Evolutionary conservation across 2,888 invertebrate genomes (phyloP).

Genomic region (Thyatira batis): DNA sequence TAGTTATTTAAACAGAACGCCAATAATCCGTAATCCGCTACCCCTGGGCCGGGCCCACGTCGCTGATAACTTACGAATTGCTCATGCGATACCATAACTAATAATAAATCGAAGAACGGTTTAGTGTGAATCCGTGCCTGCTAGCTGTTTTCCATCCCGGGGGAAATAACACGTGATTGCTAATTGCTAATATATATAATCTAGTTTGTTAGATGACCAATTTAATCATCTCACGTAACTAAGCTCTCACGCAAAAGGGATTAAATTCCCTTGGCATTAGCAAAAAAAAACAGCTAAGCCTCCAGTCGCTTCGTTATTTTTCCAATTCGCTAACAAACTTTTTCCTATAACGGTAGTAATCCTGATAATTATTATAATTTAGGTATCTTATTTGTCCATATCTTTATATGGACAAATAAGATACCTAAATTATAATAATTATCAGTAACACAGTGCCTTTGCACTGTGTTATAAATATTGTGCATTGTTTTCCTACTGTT

Average conservation of each 20-base stretch:
- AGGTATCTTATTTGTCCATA: background rate
- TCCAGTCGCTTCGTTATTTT: background rate
- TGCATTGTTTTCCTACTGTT: no score
- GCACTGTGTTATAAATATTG: no score
- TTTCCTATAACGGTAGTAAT: background rate
- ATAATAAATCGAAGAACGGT: background rate
- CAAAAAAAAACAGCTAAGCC: background rate
- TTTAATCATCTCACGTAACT: background rate
- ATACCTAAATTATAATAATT: background rate
- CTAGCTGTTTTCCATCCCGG: background rate
- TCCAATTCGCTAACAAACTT: background rate
- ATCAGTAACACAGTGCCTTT: no score
- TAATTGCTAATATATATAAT: no score
- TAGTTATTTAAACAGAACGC: background rate
- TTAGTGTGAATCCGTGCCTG: background rate
- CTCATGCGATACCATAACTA: background rate
- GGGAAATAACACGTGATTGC: background rate
- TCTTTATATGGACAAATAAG: background rate
- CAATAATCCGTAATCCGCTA: background rate
- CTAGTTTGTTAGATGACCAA: no score
- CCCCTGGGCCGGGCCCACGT: background rate
- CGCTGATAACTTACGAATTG: background rate
- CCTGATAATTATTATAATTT: background rate
- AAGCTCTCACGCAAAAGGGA: background rate
- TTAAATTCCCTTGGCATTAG: background rate